Percentiles rank a stretch among this genome's conserved stretches.
These are phyloP conservation scores for Selenia dentaria DNA, from an alignment of 2,888 invertebrate species.

Conservation along the genomic window DNA sequence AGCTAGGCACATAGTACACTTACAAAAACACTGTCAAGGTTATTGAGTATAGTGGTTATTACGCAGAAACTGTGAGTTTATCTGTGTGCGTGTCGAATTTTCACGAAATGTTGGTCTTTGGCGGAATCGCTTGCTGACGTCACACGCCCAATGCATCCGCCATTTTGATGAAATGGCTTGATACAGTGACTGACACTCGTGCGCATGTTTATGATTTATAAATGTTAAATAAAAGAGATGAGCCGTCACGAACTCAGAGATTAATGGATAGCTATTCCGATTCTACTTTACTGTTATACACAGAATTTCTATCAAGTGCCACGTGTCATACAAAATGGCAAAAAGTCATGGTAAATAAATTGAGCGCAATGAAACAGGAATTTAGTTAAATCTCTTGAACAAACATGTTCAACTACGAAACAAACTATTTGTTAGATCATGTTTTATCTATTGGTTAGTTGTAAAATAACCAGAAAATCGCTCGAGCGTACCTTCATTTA, in stretches of 20 bases:
- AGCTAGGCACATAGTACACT: slow-evolving; percentile 3
- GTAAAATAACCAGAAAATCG: slow-evolving; percentile 28
- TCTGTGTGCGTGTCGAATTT: slow-evolving; percentile 48
- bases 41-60: slow-evolving; percentile 14
- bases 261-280: no score
- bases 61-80: slow-evolving; percentile 13
- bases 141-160: slow-evolving; percentile 58
- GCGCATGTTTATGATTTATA: slow-evolving; percentile 26
- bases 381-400: no score
- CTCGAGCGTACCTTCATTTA: slow-evolving; percentile 54
- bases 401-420: no score
- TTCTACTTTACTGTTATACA: no score
- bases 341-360: no score
- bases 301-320: no score
- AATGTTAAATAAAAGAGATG: no score
- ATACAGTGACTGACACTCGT: slow-evolving; percentile 33
- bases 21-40: slow-evolving; percentile 14
- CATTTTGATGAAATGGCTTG: slow-evolving; percentile 63
- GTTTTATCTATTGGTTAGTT: background rate
- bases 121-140: slow-evolving; percentile 46
- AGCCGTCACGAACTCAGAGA: no score
- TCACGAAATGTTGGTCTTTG: slow-evolving; percentile 42
- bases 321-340: no score
- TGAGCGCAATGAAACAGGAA: no score
- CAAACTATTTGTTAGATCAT: no score